Evolutionary conservation across 1,140 invertebrate species (phyloP).

Genomic region (Brachionus sp.): DNA sequence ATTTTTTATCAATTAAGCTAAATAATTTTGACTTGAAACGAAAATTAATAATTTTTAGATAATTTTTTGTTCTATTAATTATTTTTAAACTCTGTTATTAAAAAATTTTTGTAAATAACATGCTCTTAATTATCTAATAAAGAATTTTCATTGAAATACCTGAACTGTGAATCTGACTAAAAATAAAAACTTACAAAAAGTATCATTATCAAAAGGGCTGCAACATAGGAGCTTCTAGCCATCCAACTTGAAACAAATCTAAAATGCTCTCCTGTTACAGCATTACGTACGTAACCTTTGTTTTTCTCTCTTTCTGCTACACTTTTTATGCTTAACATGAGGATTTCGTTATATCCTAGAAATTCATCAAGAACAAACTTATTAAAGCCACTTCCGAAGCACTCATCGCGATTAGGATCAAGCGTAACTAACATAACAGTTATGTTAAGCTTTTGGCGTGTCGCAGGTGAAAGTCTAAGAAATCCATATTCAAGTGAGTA

Average conservation of each 20-base stretch:
- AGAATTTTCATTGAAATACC: no score
- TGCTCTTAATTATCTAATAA: no score
- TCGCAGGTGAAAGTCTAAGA: conserved; percentile 77
- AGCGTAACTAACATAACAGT: conserved; percentile 85
- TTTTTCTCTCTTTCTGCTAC: conserved; percentile 92
- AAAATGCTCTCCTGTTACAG: conserved; percentile 96
- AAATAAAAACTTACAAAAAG: conserved; percentile 81
- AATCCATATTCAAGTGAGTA: conserved; percentile 96
- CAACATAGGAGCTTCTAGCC: conserved; percentile 78
- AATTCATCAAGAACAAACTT: conserved; percentile 84
- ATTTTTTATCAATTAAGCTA: no score
- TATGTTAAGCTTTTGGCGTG: conserved; percentile 78
- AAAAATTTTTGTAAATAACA: no score
- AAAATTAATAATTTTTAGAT: no score
- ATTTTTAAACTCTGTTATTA: no score
- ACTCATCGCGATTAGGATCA: conserved; percentile 58
- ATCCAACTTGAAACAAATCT: conserved; percentile 96
- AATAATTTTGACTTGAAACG: no score
- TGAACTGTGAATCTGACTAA: not conserved
- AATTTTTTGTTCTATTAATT: no score
- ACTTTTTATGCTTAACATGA: conserved; percentile 91
- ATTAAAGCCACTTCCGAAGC: conserved; percentile 87
- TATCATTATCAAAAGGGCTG: conserved; percentile 92
- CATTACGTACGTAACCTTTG: conserved; percentile 79
- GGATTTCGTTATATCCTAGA: conserved; percentile 89